Evolutionary conservation across 2,797 vertebrate species (phyloP).

Genomic region (Yasuhikotakia modesta): DNA sequence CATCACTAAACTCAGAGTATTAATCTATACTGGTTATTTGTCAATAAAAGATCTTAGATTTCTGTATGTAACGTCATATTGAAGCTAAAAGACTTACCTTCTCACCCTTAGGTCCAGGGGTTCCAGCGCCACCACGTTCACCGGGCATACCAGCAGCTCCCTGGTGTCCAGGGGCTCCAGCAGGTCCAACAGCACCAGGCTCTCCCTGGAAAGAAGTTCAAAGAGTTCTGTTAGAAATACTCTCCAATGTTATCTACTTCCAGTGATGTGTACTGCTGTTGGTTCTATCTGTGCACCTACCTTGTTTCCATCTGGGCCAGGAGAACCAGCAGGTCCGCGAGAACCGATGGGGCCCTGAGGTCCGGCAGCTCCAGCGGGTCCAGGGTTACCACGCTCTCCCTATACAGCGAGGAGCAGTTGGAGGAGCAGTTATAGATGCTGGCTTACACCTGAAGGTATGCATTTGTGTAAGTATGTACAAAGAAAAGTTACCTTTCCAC

Average conservation of each 20-base stretch:
- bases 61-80: no score
- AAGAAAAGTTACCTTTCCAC: slow-evolving; percentile 80
- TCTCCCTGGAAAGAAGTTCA: slow-evolving; percentile 83
- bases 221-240: slow-evolving; percentile 17
- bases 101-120: slow-evolving; percentile 92
- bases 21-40: no score
- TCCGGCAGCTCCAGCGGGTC: slow-evolving; percentile 85
- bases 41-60: neutral
- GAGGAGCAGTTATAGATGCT: neutral
- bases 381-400: slow-evolving; percentile 94
- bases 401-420: slow-evolving; percentile 62
- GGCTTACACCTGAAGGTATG: neutral
- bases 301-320: slow-evolving; percentile 95
- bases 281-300: slow-evolving; percentile 65
- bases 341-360: slow-evolving; percentile 82
- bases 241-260: neutral
- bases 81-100: slow-evolving; percentile 78
- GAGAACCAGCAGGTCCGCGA: slow-evolving; percentile 90
- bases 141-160: slow-evolving; percentile 92
- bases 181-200: slow-evolving; percentile 82
- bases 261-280: neutral
- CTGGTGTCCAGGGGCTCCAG: slow-evolving; percentile 84
- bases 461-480: slow-evolving; percentile 6
- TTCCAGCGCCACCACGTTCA: slow-evolving; percentile 89
- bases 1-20: neutral